Evolutionary conservation across 2,888 invertebrate genomes (phyloP).

Genomic region (Temnothorax unifasciatus): DNA sequence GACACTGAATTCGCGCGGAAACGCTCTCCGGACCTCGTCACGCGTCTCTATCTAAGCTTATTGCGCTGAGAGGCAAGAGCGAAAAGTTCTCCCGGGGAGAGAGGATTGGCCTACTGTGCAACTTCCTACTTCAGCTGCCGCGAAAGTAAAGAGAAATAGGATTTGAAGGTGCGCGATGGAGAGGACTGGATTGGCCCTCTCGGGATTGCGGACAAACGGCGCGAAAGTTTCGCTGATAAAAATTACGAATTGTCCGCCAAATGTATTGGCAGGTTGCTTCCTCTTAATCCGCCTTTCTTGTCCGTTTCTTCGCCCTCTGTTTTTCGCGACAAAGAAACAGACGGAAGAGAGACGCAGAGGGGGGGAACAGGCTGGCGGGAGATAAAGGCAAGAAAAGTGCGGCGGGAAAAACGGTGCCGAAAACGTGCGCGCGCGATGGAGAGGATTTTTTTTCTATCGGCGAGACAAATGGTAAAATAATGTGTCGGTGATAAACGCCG

Average conservation of each 20-base stretch:
- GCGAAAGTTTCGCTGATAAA: slow-evolving; percentile 52
- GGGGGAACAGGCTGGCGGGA: neutral
- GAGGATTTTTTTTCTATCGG: slow-evolving; percentile 21
- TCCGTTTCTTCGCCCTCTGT: slow-evolving; percentile 11
- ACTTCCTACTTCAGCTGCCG: slow-evolving; percentile 75
- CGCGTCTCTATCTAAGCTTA: slow-evolving; percentile 63
- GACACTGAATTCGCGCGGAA: neutral
- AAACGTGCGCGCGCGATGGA: slow-evolving; percentile 51
- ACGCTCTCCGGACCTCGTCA: slow-evolving; percentile 58
- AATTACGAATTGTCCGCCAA: slow-evolving; percentile 54
- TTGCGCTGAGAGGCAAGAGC: slow-evolving; percentile 76
- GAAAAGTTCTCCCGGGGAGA: slow-evolving; percentile 59
- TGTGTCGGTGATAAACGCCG: slow-evolving; percentile 56
- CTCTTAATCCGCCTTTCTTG: slow-evolving; percentile 12
- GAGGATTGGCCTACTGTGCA: slow-evolving; percentile 74
- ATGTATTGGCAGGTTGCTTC: slow-evolving; percentile 49
- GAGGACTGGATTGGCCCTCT: slow-evolving; percentile 51
- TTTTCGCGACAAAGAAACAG: neutral
- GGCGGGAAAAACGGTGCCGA: slow-evolving; percentile 53
- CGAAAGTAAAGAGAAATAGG: slow-evolving; percentile 71
- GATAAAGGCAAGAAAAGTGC: slow-evolving; percentile 43
- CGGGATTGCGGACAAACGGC: slow-evolving; percentile 45
- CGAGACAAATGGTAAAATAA: slow-evolving; percentile 56
- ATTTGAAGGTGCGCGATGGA: slow-evolving; percentile 56
- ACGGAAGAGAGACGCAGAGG: neutral